phyloP scores from a whole-genome alignment of 1,140 invertebrate genomes.

The Hestina assimilis region DNA sequence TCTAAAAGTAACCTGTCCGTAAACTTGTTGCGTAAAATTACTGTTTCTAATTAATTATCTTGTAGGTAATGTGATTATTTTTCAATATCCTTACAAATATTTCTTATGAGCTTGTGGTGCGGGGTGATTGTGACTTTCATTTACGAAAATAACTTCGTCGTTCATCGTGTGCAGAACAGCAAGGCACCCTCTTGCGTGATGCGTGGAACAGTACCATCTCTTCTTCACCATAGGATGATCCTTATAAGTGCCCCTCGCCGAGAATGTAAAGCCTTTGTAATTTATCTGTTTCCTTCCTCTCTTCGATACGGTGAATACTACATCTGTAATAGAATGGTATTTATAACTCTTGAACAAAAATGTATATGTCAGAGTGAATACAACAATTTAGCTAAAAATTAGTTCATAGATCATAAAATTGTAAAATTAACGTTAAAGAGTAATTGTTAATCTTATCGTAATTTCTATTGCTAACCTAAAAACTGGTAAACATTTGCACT shows the following conservation, averaged over 20 bases:
- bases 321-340: slow-evolving; percentile 15
- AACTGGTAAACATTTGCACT: too few species aligned
- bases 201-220: slow-evolving; percentile 54
- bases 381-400: too few species aligned
- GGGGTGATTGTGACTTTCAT: slow-evolving; percentile 35
- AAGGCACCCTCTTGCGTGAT: slow-evolving; percentile 41
- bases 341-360: neutral
- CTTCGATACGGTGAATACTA: slow-evolving; percentile 15
- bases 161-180: slow-evolving; percentile 40
- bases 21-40: too few species aligned
- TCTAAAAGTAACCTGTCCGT: too few species aligned
- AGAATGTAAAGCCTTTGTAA: slow-evolving; percentile 32
- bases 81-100: too few species aligned
- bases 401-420: too few species aligned
- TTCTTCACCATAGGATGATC: slow-evolving; percentile 8
- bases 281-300: slow-evolving; percentile 28
- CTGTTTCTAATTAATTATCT: too few species aligned
- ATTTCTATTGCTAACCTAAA: too few species aligned
- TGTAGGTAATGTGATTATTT: too few species aligned
- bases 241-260: neutral
- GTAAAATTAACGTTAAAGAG: too few species aligned
- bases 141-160: slow-evolving; percentile 29
- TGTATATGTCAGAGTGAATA: neutral
- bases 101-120: neutral
- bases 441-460: too few species aligned